Conservation (phyloP, 92 coral and sea anemone species). For the Isaurus tuberculatus region DNA sequence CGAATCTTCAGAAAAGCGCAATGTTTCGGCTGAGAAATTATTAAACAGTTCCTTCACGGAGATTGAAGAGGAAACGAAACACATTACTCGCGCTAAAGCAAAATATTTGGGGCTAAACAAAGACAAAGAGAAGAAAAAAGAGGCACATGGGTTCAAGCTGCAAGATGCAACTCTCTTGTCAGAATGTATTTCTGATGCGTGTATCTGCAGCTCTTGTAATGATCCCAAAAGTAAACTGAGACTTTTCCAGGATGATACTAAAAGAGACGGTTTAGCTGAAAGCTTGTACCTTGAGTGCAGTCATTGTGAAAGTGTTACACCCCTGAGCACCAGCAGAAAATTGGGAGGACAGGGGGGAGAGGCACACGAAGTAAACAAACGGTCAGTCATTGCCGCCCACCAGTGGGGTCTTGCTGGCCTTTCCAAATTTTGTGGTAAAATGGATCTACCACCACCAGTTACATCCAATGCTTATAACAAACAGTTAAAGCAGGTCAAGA, state of each 20-base stretch:
- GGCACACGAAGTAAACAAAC: no score
- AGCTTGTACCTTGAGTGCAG: conserved; percentile 55
- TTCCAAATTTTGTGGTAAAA: no score
- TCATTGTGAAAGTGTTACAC: no score
- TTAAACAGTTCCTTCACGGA: conserved; percentile 61
- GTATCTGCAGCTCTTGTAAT: conserved; percentile 65
- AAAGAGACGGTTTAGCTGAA: conserved; percentile 67
- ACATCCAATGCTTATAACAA: no score
- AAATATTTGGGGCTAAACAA: conserved; percentile 20
- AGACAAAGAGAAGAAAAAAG: conserved; percentile 25
- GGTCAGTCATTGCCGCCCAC: no score
- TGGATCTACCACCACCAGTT: no score
- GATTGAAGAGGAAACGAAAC: conserved; percentile 36
- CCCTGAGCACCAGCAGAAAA: no score
- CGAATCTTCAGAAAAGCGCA: conserved; percentile 15
- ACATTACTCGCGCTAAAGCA: conserved; percentile 47
- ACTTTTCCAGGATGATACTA: conserved; percentile 56
- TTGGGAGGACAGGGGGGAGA: no score
- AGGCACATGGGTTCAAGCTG: conserved; percentile 66
- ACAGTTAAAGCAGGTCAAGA: conserved; percentile 47
- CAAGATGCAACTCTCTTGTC: conserved; percentile 49
- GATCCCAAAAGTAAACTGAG: conserved; percentile 50
- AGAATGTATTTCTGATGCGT: conserved; percentile 57
- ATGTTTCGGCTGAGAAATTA: conserved; percentile 50
- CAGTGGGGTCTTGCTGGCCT: no score